phyloP scores from a whole-genome alignment of 2,113 vertebrate species.

The Oncorhynchus kisutch region DNA sequence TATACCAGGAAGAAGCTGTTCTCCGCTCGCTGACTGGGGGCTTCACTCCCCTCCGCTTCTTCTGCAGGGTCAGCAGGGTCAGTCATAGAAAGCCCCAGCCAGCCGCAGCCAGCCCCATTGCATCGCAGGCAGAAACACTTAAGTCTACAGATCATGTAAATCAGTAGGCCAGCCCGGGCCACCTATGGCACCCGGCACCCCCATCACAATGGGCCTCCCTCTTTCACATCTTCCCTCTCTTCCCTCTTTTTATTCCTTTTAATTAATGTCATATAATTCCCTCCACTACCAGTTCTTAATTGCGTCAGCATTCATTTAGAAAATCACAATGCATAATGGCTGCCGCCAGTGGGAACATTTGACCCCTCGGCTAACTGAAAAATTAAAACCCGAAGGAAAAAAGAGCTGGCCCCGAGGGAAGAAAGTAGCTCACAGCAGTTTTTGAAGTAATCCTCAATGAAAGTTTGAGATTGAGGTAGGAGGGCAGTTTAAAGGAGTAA shows the following conservation, averaged over 20 bases:
- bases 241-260: conserved; percentile 29
- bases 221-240: too few relatives aligned
- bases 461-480: not conserved
- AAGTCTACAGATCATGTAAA: conserved; percentile 47
- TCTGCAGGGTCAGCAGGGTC: not conserved
- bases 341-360: conserved; percentile 29
- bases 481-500: not conserved
- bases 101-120: too few relatives aligned
- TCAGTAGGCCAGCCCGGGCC: conserved; percentile 14
- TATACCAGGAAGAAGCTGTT: conserved; percentile 12
- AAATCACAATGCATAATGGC: conserved; percentile 28
- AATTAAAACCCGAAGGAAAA: conserved; percentile 11
- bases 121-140: too few relatives aligned
- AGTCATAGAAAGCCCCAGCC: too few relatives aligned
- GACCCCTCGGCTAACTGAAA: conserved; percentile 40
- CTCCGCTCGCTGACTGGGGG: too few relatives aligned
- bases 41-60: too few relatives aligned
- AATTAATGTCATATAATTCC: conserved; percentile 54
- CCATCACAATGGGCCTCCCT: conserved; percentile 16
- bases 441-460: not conserved
- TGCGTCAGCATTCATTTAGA: conserved; percentile 47
- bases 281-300: conserved; percentile 25
- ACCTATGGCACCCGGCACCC: conserved; percentile 14
- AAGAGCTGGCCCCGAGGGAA: not conserved
- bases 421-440: not conserved